phyloP scores from a whole-genome alignment of 2,113 vertebrate genomes.

The Trichomycterus rosablanca region DNA sequence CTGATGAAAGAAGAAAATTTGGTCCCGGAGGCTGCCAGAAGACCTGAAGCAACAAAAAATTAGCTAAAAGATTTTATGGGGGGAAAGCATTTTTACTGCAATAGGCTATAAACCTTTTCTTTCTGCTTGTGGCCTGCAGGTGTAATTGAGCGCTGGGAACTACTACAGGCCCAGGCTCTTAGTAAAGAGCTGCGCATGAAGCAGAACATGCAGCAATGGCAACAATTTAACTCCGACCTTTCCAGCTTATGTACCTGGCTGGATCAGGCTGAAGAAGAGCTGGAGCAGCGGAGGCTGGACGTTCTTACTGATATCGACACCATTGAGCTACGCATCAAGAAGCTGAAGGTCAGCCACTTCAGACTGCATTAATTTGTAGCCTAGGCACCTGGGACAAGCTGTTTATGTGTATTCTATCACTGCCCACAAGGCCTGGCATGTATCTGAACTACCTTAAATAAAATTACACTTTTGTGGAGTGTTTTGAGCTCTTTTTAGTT shows the following conservation, averaged over 20 bases:
- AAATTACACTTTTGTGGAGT: no score
- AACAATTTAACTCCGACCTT: slow-evolving; percentile 88
- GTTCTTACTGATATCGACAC: slow-evolving; percentile 82
- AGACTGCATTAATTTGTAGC: not conserved
- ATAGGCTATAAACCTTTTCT: not conserved
- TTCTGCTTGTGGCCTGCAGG: slow-evolving; percentile 59
- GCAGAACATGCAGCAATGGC: slow-evolving; percentile 92
- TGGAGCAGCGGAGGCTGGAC: slow-evolving; percentile 74
- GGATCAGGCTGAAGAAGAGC: slow-evolving; percentile 76
- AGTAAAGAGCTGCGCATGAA: slow-evolving; percentile 89
- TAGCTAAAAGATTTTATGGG: no score
- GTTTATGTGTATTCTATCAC: no score
- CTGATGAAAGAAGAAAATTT: no score
- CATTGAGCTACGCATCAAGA: slow-evolving; percentile 84
- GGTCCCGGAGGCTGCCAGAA: no score
- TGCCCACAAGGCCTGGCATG: no score
- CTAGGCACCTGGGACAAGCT: no score
- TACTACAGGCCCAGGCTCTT: slow-evolving; percentile 90
- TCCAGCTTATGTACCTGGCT: slow-evolving; percentile 81
- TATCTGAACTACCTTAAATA: no score
- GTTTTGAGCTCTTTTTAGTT: no score
- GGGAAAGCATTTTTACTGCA: not conserved
- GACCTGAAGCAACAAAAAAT: no score
- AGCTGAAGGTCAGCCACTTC: slow-evolving; percentile 78
- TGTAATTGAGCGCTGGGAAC: slow-evolving; percentile 96